These are phyloP conservation scores for Morus bassanus DNA, from an alignment of 2,797 vertebrate species.

Conservation along the genomic window DNA sequence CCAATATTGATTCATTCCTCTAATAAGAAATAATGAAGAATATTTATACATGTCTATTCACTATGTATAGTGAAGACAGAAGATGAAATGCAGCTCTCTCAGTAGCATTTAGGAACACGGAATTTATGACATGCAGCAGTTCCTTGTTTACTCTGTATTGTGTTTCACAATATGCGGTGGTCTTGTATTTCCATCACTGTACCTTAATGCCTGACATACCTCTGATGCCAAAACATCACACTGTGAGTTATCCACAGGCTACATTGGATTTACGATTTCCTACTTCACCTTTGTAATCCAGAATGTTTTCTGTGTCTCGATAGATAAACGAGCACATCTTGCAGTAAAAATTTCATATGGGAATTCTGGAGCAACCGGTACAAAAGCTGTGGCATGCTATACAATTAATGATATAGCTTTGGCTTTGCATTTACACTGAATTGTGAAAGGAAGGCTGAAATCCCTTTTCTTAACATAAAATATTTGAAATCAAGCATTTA, in stretches of 20 bases:
- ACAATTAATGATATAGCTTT: neutral
- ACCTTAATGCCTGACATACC: neutral
- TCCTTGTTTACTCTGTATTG: neutral
- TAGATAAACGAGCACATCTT: neutral
- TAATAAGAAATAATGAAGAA: neutral
- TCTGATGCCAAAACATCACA: neutral
- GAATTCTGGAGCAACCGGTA: neutral
- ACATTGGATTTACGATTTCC: slow-evolving; percentile 3
- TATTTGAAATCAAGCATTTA: slow-evolving; percentile 66
- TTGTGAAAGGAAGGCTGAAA: neutral
- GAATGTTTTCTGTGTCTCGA: neutral
- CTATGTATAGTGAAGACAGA: neutral
- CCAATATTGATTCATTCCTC: neutral
- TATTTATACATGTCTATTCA: neutral
- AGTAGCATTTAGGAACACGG: neutral
- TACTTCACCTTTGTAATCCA: neutral
- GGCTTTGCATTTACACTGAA: neutral
- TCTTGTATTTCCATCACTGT: neutral
- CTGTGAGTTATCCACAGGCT: neutral
- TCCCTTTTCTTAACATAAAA: slow-evolving; percentile 34
- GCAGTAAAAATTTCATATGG: slow-evolving; percentile 1
- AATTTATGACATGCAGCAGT: neutral
- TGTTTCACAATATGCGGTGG: neutral
- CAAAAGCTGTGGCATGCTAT: neutral
- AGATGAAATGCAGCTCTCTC: neutral